These are phyloP conservation scores for Cololabis saira DNA, from an alignment of 2,113 vertebrate genomes.

Conservation along the genomic window DNA sequence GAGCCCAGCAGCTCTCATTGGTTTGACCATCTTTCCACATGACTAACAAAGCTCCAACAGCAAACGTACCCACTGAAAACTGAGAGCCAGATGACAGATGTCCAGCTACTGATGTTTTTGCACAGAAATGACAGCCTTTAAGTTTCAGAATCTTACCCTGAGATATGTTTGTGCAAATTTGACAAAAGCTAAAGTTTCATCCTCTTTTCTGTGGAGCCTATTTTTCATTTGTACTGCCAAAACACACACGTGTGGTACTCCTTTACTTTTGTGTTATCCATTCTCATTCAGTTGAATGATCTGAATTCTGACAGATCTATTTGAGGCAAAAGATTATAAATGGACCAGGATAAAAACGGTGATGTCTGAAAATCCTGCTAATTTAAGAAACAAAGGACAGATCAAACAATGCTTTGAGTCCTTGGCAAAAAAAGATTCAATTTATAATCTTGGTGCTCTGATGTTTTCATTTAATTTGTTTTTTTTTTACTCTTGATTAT, in stretches of 20 bases:
- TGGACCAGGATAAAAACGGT: background rate
- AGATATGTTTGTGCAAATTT: constrained; percentile 25
- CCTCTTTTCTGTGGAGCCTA: background rate
- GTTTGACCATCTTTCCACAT: constrained; percentile 52
- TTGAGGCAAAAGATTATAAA: background rate
- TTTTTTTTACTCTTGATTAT: background rate
- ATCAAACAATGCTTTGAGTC: background rate
- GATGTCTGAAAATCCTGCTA: background rate
- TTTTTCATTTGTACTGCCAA: background rate
- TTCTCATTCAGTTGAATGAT: background rate
- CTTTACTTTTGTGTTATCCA: background rate
- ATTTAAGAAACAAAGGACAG: constrained; percentile 4
- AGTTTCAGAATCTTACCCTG: constrained; percentile 6
- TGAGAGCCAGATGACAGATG: constrained; percentile 25
- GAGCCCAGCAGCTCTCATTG: constrained; percentile 34
- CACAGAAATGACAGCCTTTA: constrained; percentile 43
- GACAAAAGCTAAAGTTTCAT: background rate
- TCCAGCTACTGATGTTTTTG: constrained; percentile 50
- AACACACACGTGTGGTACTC: background rate
- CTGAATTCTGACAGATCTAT: background rate
- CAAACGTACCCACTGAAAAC: constrained; percentile 20
- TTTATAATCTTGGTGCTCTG: background rate
- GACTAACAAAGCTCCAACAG: constrained; percentile 57
- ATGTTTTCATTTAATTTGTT: background rate
- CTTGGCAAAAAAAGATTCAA: background rate